Evolutionary conservation across 92 coral and sea anemone species (phyloP), one percentile per base, ranked within the genome.

Genomic region (Phenganax subtilis): DNA sequence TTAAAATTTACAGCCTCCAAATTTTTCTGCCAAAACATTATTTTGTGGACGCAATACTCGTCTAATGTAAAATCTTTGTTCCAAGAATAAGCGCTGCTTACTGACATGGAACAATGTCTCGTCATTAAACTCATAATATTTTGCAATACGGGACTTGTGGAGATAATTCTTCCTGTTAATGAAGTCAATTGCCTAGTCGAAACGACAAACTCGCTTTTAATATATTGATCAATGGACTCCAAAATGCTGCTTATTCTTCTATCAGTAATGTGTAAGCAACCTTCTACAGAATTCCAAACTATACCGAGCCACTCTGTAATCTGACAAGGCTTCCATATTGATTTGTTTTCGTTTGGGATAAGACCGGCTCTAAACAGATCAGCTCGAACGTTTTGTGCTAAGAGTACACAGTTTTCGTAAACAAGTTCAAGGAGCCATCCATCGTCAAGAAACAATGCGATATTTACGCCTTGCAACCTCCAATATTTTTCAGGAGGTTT

Each of bases 171-270:
- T 75, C 87, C 82, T 37, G 87, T 76, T 47, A 82, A 58, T 74
- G 89, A 87, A 63, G 87, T 87, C 72, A 87, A 80, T 82, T 77
- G 78, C 56, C 90, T 69, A 14, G 87, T 87, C 54, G 84, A 79
- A 61, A 86, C 86, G 8, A 17, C 29, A 68, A 83, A 81, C 16
- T 84, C 73, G 8, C 55, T 71, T 5, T 68, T 60, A 44, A 53
- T 84, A 72, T 67, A 70, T 20, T 71, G 76, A 64, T 83, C 87
- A 0, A 77, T 78, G 51, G 62, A 54, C 65, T 76, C 52, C 27
- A 63, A 63, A 51, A 82, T 74, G 74, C 77, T 86, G 31, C 27
- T 58, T 20, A 87, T 59, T 84, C 90, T 80, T 80, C 82, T 55
- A 15, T 77, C 76, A 10, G 81, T 75, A 55, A 84, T 84, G 67